phyloP scores from a whole-genome alignment of 2,113 vertebrate species.

The Mesocricetus auratus region DNA sequence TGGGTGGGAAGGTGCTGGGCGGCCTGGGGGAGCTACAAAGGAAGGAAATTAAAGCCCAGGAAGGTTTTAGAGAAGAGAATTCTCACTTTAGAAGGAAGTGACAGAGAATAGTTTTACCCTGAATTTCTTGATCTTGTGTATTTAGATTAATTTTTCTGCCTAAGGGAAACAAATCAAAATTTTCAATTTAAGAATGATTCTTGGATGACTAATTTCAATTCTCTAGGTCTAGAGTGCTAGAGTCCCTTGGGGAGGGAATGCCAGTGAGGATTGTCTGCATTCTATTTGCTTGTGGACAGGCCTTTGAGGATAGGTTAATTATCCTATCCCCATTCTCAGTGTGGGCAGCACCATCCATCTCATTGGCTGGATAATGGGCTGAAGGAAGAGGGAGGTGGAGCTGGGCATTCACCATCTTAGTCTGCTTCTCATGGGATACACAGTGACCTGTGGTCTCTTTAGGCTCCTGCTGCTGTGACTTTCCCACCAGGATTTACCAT shows the following conservation, averaged over 20 bases:
- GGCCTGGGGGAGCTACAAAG: neutral
- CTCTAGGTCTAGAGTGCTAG: neutral
- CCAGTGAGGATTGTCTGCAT: neutral
- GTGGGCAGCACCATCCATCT: neutral
- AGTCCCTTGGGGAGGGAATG: neutral
- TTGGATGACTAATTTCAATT: neutral
- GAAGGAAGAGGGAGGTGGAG: neutral
- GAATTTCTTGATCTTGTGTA: neutral
- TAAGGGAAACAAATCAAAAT: neutral
- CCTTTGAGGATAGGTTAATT: neutral
- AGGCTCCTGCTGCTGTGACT: neutral
- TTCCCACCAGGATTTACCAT: neutral
- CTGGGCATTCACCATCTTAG: too few relatives aligned
- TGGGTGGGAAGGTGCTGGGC: neutral
- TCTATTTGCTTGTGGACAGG: neutral
- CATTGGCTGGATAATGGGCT: neutral
- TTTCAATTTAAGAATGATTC: neutral
- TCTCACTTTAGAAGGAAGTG: neutral
- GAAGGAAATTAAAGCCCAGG: neutral
- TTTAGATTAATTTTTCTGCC: conserved; percentile 11
- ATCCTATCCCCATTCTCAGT: fast-evolving
- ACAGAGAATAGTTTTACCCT: neutral
- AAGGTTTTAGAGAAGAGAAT: neutral
- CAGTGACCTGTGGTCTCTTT: neutral
- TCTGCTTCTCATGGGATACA: neutral